These are phyloP conservation scores for Drosophila arawakana DNA, from an alignment of 1,140 invertebrate genomes.

Conservation along the genomic window DNA sequence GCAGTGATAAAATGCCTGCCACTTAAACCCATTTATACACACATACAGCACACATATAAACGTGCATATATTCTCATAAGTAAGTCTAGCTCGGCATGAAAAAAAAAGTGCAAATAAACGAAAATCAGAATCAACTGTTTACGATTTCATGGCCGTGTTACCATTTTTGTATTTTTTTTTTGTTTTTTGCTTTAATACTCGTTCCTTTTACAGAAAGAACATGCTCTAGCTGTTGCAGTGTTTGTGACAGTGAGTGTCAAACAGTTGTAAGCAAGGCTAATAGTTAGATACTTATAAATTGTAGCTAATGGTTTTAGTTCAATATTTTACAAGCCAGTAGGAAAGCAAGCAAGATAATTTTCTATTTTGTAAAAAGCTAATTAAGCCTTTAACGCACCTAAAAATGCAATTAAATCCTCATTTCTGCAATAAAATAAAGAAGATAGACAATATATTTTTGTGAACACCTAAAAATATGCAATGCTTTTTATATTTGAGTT, in stretches of 20 bases:
- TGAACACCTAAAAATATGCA: neutral
- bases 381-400: too few relatives aligned
- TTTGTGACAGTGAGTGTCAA: neutral
- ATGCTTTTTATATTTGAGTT: neutral
- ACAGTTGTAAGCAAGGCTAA: too few relatives aligned
- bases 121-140: conserved; percentile 65
- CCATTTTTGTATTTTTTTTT: conserved; percentile 28
- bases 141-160: conserved; percentile 62
- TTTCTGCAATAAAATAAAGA: too few relatives aligned
- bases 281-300: too few relatives aligned
- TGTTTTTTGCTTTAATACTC: neutral
- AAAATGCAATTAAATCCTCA: too few relatives aligned
- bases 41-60: conserved; percentile 10
- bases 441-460: neutral
- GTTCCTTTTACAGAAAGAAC: neutral
- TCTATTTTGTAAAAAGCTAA: too few relatives aligned
- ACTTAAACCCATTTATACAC: conserved; percentile 3
- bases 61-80: conserved; percentile 39
- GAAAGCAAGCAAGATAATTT: too few relatives aligned
- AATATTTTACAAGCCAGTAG: too few relatives aligned
- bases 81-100: neutral
- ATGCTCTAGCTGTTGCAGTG: neutral
- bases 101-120: conserved; percentile 17
- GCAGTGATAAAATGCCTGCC: neutral
- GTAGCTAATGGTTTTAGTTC: too few relatives aligned